Evolutionary conservation across 2,113 vertebrate species (phyloP), one percentile per base, ranked within the genome.

Genomic region (Sturnira hondurensis): DNA sequence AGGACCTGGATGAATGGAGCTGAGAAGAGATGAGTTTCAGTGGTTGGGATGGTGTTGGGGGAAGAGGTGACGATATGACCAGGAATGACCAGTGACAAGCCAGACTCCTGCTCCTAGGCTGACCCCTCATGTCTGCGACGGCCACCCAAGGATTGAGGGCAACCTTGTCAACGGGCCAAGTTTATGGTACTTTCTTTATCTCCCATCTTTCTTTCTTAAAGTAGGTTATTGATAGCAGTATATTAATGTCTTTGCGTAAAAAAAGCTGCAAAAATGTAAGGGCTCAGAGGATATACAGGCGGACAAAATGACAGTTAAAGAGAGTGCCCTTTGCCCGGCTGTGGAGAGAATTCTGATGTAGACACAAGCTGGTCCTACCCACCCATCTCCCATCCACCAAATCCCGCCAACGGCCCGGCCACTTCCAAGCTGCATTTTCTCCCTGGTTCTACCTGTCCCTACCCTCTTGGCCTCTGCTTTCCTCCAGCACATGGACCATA

Each of bases 221-320:
- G 45, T 71, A 71, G 54, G 17, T 94, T 52, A 77, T 71, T 26
- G 73, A 50, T 2, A 82, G 68, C 22, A 96, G 58, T 45, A 31
- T 41, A 45, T 11, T 83, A 28, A 68, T 36, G 54, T 84, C 31
- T 45, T n/a, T 52, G 38, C 91, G 22, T 20, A 54, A 56, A n/a
- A 85, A 77, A 86, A 70, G 58, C 20, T 80, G 31, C 4, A 65
- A n/a, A 73, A 50, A 47, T 14, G 12, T 26, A 70, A 71, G 45
- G 15, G 8, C n/a, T 74, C 33, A 45, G 33, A 86, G 19, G 54
- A 76, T 33, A 81, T 0, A 33, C 10, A 38, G 28, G 26, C 41
- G 36, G 43, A 89, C 22, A 76, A 85, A 41, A 54, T 2, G 14
- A 82, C 61, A 54, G 16, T 8, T 7, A 22, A 67, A 77, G 31